Base-by-base conservation (phyloP, 1,140 invertebrate genomes). In the Pseudomyrmex pallidus region DNA sequence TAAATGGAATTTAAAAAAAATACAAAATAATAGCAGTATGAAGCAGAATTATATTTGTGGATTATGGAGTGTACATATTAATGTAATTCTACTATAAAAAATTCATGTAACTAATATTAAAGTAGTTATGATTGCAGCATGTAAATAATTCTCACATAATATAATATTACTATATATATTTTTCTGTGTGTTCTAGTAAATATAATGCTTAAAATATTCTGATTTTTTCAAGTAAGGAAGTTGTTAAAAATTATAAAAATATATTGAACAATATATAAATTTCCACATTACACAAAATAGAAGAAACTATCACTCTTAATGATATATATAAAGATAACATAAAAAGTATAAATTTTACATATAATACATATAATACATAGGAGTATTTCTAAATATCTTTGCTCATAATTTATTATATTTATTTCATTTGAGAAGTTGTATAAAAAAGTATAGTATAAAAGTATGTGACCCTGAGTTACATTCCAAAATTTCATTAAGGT, bases 361-460 rank as follows among this genome's bases (percentile, higher is more conserved):
- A 52, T 44, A 25, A 25, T 0, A 20, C 3, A 44, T 17, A 52
- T 44, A 25, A 25, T 22, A 50, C 35, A 15, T 12, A 54, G 10
- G 20, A 17, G 12, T 20, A 35, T 76, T 35, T 35, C n/a, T 44
- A 15, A 66, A 64, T 52, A 76, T 77, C 35, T 35, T 46, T 12
- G 68, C n/a, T 73, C 12, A 12, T 74, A 74, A 44, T 83, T 74
- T 13, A 44, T 63, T 54, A 56, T 5, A 13, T 61, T 20, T 63
- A 15, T 68, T 86, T 86, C 70, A 74, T 83, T 76, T 13, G 10
- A 77, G 50, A 80, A 85, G n/a, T n/a, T 85, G 76, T 83, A 86
- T 35, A 35, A 35, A 86, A 87, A 87, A 46, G 57, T 70, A 59
- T 86, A 48, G 56, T 22, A 17, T 74, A 44, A 57, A 56, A 77